Percentiles rank a stretch among this genome's conserved stretches.
These are phyloP conservation scores for Staurois parvus DNA, from an alignment of 2,797 vertebrate genomes.

Conservation along the genomic window DNA sequence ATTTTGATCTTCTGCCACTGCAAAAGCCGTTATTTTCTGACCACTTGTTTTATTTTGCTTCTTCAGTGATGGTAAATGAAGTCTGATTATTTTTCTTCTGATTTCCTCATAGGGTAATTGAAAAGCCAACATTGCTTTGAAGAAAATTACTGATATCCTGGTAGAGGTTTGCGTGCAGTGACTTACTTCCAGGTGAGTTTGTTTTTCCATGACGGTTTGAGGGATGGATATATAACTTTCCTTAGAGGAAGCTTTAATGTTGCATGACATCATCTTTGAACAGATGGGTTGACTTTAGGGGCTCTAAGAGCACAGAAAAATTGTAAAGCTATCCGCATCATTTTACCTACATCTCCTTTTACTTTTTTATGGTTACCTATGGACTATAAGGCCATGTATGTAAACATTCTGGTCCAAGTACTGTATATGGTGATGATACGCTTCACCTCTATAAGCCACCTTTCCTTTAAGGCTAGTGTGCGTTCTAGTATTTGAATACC, in stretches of 20 bases:
- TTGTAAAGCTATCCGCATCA: too few relatives aligned
- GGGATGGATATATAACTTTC: background rate
- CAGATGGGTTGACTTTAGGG: constrained; percentile 1
- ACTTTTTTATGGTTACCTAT: too few relatives aligned
- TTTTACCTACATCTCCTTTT: too few relatives aligned
- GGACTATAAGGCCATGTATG: too few relatives aligned
- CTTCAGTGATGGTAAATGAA: constrained; percentile 6
- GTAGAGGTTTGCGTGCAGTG: constrained; percentile 12
- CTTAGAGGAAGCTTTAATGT: background rate
- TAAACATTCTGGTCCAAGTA: too few relatives aligned
- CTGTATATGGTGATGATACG: too few relatives aligned
- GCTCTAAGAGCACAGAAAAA: background rate
- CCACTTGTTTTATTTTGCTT: constrained; percentile 35
- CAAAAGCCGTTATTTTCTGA: constrained; percentile 26
- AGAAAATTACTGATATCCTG: constrained; percentile 40
- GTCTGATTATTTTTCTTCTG: background rate
- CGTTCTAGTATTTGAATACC: too few relatives aligned
- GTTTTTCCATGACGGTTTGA: constrained; percentile 6
- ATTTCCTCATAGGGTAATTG: background rate
- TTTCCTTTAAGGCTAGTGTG: too few relatives aligned
- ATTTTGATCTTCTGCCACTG: constrained; percentile 27
- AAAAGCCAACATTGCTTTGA: constrained; percentile 20
- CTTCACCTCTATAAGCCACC: too few relatives aligned
- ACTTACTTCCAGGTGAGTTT: constrained; percentile 35
- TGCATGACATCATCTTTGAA: background rate